Evolutionary conservation across 2,888 invertebrate genomes (phyloP).

Genomic region (Leuctra nigra): DNA sequence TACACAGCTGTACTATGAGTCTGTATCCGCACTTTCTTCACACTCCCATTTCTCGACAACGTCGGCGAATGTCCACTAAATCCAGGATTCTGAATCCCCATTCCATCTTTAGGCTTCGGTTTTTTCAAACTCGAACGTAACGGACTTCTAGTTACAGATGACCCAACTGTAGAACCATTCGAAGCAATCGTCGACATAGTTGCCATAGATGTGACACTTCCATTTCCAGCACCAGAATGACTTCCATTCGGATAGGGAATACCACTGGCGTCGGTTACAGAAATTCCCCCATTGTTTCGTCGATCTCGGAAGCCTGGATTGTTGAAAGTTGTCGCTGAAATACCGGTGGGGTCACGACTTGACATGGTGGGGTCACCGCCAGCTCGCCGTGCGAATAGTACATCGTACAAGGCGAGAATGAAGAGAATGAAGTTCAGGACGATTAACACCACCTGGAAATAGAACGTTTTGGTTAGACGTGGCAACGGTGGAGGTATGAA

Average conservation of each 20-base stretch:
- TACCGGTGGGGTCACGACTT: constrained; percentile 47
- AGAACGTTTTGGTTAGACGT: constrained; percentile 16
- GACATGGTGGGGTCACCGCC: constrained; percentile 74
- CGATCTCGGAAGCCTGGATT: constrained; percentile 81
- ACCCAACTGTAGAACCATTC: constrained; percentile 42
- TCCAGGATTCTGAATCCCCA: constrained; percentile 83
- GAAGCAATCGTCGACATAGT: constrained; percentile 40
- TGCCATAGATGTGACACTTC: constrained; percentile 31
- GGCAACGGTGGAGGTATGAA: too few relatives aligned
- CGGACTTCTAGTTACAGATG: constrained; percentile 52
- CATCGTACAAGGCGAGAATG: constrained; percentile 73
- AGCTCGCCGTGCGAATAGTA: constrained; percentile 63
- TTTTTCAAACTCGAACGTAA: constrained; percentile 78
- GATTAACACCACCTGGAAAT: constrained; percentile 68
- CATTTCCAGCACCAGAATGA: constrained; percentile 45
- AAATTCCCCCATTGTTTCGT: constrained; percentile 44
- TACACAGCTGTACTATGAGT: constrained; percentile 86
- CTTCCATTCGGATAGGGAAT: constrained; percentile 55
- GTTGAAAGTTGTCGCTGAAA: constrained; percentile 68
- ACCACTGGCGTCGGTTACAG: constrained; percentile 82
- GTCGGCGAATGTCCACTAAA: constrained; percentile 80
- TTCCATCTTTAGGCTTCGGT: constrained; percentile 55
- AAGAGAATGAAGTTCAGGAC: constrained; percentile 67
- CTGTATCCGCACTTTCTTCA: constrained; percentile 86
- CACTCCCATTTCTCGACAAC: constrained; percentile 74